Conservation (phyloP, 2,113 vertebrate genomes). For the Amphilophus citrinellus region DNA sequence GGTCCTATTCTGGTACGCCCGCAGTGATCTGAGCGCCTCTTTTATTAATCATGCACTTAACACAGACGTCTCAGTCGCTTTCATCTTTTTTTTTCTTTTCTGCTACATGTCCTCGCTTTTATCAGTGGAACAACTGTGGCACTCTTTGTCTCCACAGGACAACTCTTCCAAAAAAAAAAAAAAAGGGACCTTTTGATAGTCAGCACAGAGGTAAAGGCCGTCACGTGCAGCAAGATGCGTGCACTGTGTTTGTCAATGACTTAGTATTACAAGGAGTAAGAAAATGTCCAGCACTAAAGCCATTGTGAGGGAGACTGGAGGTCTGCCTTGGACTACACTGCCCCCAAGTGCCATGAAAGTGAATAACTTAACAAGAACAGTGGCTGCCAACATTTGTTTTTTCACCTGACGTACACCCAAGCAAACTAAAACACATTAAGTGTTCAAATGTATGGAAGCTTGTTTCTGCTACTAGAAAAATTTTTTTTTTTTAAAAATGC, state of each 20-base stretch:
- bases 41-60: constrained; percentile 67
- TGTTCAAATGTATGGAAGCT: too few species aligned
- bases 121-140: constrained; percentile 39
- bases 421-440: background rate
- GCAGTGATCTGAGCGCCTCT: constrained; percentile 61
- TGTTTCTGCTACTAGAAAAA: too few species aligned
- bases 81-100: constrained; percentile 58
- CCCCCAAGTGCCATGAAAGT: constrained; percentile 55
- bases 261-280: background rate
- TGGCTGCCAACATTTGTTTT: background rate
- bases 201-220: constrained; percentile 17
- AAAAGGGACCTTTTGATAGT: constrained; percentile 38
- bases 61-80: constrained; percentile 57
- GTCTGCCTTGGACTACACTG: constrained; percentile 14
- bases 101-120: constrained; percentile 49
- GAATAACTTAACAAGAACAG: background rate
- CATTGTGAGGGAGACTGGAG: background rate
- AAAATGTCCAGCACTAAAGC: background rate
- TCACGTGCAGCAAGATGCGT: constrained; percentile 20
- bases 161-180: constrained; percentile 6
- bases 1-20: constrained; percentile 31
- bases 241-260: constrained; percentile 2
- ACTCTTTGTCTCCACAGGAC: constrained; percentile 40
- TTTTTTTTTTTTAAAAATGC: too few species aligned
- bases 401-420: background rate